These are phyloP conservation scores for Laodelphax striatellus DNA, from an alignment of 1,140 invertebrate genomes.

Conservation along the genomic window DNA sequence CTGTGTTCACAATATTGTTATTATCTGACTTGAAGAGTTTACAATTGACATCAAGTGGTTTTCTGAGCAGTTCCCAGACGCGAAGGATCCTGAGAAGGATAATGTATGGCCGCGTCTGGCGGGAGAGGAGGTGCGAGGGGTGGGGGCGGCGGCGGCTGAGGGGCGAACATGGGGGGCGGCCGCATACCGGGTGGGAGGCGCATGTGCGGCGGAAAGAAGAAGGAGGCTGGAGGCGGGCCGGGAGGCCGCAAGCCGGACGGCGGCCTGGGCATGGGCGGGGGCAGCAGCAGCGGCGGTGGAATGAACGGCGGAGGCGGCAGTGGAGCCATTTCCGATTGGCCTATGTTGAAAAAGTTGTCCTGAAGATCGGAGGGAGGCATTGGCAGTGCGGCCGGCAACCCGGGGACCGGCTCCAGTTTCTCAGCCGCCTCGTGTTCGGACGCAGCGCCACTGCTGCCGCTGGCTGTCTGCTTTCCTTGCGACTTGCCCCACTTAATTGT, in stretches of 20 bases:
- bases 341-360: constrained; percentile 74
- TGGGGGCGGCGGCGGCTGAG: constrained; percentile 22
- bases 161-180: constrained; percentile 26
- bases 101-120: constrained; percentile 55
- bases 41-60: background rate
- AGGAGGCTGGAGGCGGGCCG: constrained; percentile 23
- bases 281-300: constrained; percentile 41
- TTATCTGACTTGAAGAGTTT: no score
- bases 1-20: no score
- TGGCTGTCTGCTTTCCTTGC: constrained; percentile 44
- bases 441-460: constrained; percentile 31
- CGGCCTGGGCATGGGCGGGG: constrained; percentile 36
- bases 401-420: constrained; percentile 74
- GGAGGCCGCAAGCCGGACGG: constrained; percentile 23
- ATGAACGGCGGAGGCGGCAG: constrained; percentile 41
- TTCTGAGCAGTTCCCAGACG: constrained; percentile 64
- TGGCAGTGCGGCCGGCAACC: constrained; percentile 66
- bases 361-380: constrained; percentile 62
- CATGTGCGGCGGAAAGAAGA: constrained; percentile 34
- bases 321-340: constrained; percentile 44
- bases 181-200: constrained; percentile 40
- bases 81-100: constrained; percentile 89
- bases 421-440: constrained; percentile 31
- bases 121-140: constrained; percentile 30
- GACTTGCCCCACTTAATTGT: constrained; percentile 96